Evolutionary conservation across 2,797 vertebrate genomes (phyloP), one percentile per base, ranked within the genome.

Genomic region (Manis javanica): DNA sequence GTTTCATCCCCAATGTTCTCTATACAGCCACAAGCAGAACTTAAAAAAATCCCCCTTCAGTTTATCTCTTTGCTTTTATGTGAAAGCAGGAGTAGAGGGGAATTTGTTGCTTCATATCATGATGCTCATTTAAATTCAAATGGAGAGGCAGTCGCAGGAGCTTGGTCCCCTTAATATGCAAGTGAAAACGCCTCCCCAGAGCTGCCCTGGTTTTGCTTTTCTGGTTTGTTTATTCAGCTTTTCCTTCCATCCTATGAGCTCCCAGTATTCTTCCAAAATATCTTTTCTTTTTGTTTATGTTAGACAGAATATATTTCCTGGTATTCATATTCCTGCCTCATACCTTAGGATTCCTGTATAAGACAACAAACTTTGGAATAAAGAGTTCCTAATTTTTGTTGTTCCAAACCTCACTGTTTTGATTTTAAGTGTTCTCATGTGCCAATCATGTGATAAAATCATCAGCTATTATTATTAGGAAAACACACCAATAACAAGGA

Each of bases 201-300:
- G 59, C 6, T 19, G 21, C 57, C 29, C 37, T 57, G 1, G 14
- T 71, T 92, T 68, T 88, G 37, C 16, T 39, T 75, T 84, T 78
- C 51, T 79, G 31, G 46, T 78, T 61, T 97, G 64, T 64, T 91
- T 95, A 85, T 71, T 96, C 69, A 92, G 86, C 16, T 82, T 95
- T 94, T 49, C 49, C 77, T 81, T 94, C 34, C 15, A 39, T 77
- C 11, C 49, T 84, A 82, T 51, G 21, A 81, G 31, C 18, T 92
- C 37, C 31, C 72, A 42, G 24, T 72, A 74, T 63, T 92, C 90
- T 72, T 61, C 37, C 51, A 77, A 90, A 96, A 55, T 49, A n/a
- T 3, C 31, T 88, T 79, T 72, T 46, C 53, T 61, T 85, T 85
- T 66, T 69, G 14, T 88, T 96, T 69, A 93, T 93, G 37, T 82